Evolutionary conservation across 2,113 vertebrate species (phyloP).

Genomic region (Eolophus roseicapilla): DNA sequence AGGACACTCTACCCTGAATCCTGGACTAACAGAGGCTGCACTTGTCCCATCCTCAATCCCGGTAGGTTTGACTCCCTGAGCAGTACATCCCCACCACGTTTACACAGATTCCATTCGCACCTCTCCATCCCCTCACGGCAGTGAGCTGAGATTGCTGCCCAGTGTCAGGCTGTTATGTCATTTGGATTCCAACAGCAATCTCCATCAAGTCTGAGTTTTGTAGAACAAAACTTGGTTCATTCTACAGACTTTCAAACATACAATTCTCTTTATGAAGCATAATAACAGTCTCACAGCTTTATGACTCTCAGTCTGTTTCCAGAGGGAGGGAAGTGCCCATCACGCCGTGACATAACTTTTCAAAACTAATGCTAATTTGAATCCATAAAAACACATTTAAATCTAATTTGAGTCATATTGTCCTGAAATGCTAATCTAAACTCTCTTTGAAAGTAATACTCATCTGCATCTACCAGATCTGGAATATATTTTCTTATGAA

Average conservation of each 20-base stretch:
- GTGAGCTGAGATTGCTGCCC: background rate
- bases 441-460: constrained; percentile 35
- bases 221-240: constrained; percentile 17
- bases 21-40: constrained; percentile 95
- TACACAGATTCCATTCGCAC: background rate
- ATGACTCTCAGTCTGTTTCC: background rate
- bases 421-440: background rate
- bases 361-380: background rate
- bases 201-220: background rate
- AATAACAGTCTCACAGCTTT: background rate
- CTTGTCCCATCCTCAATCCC: constrained; percentile 95
- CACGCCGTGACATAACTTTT: background rate
- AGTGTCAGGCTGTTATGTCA: background rate
- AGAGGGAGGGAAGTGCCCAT: background rate
- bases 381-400: background rate
- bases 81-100: background rate
- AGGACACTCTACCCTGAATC: constrained; percentile 92
- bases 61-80: constrained; percentile 74
- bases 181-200: constrained; percentile 7
- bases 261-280: background rate
- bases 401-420: background rate
- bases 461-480: background rate
- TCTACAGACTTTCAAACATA: background rate
- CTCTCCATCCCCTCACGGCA: background rate
- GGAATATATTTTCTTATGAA: constrained; percentile 20